These are phyloP conservation scores for Carlito syrichta DNA, from an alignment of 2,113 vertebrate genomes.

Conservation along the genomic window DNA sequence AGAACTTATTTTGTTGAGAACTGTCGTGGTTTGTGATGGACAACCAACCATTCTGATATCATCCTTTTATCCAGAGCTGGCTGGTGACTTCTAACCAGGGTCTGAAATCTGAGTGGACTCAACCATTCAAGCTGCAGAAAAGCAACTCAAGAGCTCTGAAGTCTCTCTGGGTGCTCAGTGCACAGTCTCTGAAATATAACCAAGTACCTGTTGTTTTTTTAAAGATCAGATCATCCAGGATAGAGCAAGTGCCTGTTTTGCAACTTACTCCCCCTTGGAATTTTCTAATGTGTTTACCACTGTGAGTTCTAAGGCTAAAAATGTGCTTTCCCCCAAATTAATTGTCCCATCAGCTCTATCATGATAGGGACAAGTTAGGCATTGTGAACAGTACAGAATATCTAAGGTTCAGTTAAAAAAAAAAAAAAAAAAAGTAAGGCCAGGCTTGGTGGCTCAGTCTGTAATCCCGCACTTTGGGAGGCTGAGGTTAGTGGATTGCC, in stretches of 20 bases:
- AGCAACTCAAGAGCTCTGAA: background rate
- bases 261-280: background rate
- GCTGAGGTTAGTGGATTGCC: too few species aligned
- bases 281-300: background rate
- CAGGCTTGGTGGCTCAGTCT: too few species aligned
- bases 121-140: background rate
- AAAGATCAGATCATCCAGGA: too few species aligned
- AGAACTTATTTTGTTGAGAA: background rate
- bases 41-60: background rate
- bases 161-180: background rate
- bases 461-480: too few species aligned
- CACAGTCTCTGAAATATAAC: background rate
- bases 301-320: slow-evolving; percentile 30
- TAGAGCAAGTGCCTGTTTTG: background rate
- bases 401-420: background rate
- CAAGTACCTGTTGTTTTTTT: background rate
- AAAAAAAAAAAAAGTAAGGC: too few species aligned
- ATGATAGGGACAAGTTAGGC: background rate
- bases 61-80: background rate
- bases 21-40: background rate
- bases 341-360: slow-evolving; percentile 34
- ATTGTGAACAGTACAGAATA: background rate
- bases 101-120: background rate
- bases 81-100: background rate
- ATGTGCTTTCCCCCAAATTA: background rate